A percentile compares a stretch with the other conserved stretches of the same genome.
phyloP scores from a whole-genome alignment of 2,888 invertebrate species.

The Epicampocera succincta region DNA sequence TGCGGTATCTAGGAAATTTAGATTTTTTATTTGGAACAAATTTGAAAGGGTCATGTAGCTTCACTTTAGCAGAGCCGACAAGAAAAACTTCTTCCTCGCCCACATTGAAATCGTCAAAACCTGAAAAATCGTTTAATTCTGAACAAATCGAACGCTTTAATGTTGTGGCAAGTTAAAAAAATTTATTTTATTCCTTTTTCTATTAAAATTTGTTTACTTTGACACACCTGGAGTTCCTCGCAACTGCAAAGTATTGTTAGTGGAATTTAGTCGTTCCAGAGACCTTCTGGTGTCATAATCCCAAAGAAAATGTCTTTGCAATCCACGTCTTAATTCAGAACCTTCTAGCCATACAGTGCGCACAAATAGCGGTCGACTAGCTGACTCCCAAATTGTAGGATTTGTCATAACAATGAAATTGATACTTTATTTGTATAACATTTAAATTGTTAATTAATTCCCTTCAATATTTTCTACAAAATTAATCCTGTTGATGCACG shows the following conservation, averaged over 20 bases:
- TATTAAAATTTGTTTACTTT: not conserved
- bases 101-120: constrained; percentile 32
- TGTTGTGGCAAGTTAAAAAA: constrained; percentile 1
- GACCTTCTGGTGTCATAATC: constrained; percentile 78
- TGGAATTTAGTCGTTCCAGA: constrained; percentile 43
- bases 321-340: constrained; percentile 83
- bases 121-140: constrained; percentile 51
- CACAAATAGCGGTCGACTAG: constrained; percentile 85
- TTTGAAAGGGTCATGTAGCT: constrained; percentile 57
- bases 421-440: constrained; percentile 11
- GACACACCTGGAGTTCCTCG: constrained; percentile 28
- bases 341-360: constrained; percentile 86
- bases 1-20: constrained; percentile 4
- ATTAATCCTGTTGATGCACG: constrained; percentile 4
- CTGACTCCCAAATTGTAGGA: constrained; percentile 84
- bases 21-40: constrained; percentile 2
- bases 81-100: constrained; percentile 60
- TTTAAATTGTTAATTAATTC: constrained; percentile 39
- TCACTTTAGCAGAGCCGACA: constrained; percentile 71
- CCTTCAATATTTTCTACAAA: constrained; percentile 22
- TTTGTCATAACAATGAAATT: constrained; percentile 79
- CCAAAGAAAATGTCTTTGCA: constrained; percentile 79
- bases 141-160: constrained; percentile 62
- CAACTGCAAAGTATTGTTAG: constrained; percentile 2
- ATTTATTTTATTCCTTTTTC: not conserved